These are phyloP conservation scores for Neelides sp. DNA, from an alignment of 1,140 invertebrate genomes.

Conservation along the genomic window DNA sequence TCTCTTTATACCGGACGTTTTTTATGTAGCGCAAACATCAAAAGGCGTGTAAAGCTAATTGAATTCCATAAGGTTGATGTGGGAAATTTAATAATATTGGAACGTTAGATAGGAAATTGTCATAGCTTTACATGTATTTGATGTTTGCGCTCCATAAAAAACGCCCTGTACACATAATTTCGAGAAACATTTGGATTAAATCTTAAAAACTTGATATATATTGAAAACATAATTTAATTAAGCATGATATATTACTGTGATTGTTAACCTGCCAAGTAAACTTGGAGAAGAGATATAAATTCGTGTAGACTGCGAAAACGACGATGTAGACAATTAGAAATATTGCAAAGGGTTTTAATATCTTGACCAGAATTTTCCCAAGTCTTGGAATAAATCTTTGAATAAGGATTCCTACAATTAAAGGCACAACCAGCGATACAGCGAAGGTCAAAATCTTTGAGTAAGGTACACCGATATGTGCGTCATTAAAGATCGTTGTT, in stretches of 20 bases:
- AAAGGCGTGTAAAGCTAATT: too few relatives aligned
- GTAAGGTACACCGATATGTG: constrained; percentile 65
- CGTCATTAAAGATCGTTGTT: constrained; percentile 56
- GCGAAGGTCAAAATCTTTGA: constrained; percentile 60
- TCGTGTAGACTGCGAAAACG: constrained; percentile 79
- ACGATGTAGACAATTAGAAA: constrained; percentile 76
- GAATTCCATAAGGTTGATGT: too few relatives aligned
- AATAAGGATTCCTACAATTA: constrained; percentile 63
- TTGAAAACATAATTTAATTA: background rate
- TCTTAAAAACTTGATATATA: background rate
- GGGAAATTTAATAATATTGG: background rate
- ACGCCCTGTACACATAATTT: too few relatives aligned
- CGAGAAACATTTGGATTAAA: background rate
- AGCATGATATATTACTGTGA: background rate
- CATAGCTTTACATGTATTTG: too few relatives aligned
- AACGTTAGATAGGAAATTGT: too few relatives aligned
- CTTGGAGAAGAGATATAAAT: constrained; percentile 77
- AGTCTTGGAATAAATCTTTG: constrained; percentile 53
- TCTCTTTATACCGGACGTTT: background rate
- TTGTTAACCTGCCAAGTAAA: constrained; percentile 70
- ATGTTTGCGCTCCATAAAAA: too few relatives aligned
- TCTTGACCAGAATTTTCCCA: constrained; percentile 54
- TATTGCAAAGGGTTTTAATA: constrained; percentile 74
- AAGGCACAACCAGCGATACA: constrained; percentile 63
- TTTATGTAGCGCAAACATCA: too few relatives aligned